Percentiles rank a stretch among this genome's conserved stretches.
Evolutionary conservation across 2,797 vertebrate species (phyloP).

Genomic region (Lacerta viridis): DNA sequence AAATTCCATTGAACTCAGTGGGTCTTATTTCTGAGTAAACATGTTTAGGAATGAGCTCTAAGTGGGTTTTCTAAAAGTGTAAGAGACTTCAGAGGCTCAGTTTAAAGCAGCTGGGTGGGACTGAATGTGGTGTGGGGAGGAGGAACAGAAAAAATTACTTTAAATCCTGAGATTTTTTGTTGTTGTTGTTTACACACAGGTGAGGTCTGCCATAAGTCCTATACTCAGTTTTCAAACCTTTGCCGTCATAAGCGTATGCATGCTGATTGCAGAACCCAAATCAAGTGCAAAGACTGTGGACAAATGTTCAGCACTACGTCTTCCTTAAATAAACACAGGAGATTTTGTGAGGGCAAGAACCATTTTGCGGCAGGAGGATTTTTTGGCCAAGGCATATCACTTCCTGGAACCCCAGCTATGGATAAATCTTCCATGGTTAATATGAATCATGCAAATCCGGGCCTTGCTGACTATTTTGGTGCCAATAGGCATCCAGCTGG

Average conservation of each 20-base stretch:
- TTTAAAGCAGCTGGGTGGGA: slow-evolving; percentile 37
- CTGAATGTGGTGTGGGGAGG: slow-evolving; percentile 64
- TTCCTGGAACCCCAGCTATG: slow-evolving; percentile 92
- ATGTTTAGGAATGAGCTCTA: slow-evolving; percentile 10
- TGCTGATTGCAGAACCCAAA: slow-evolving; percentile 99
- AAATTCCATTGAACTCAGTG: neutral
- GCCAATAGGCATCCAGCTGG: slow-evolving; percentile 95
- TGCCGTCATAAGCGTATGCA: slow-evolving; percentile 99
- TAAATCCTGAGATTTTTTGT: slow-evolving; percentile 84
- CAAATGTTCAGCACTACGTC: slow-evolving; percentile 99
- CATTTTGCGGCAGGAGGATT: slow-evolving; percentile 98
- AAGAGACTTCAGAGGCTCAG: slow-evolving; percentile 58
- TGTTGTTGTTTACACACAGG: slow-evolving; percentile 88
- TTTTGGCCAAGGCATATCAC: slow-evolving; percentile 97
- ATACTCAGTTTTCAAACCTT: slow-evolving; percentile 99
- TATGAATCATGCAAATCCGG: slow-evolving; percentile 93
- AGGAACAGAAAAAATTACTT: slow-evolving; percentile 71
- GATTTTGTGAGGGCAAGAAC: slow-evolving; percentile 99
- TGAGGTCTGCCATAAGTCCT: slow-evolving; percentile 99
- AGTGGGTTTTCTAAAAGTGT: slow-evolving; percentile 29
- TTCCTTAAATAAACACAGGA: slow-evolving; percentile 99
- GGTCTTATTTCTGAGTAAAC: neutral
- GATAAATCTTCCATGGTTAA: slow-evolving; percentile 95
- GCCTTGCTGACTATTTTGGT: slow-evolving; percentile 98
- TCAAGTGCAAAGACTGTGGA: slow-evolving; percentile 99